Evolutionary conservation across 2,113 vertebrate species (phyloP), one percentile per base, ranked within the genome.

Genomic region (Nestor notabilis): DNA sequence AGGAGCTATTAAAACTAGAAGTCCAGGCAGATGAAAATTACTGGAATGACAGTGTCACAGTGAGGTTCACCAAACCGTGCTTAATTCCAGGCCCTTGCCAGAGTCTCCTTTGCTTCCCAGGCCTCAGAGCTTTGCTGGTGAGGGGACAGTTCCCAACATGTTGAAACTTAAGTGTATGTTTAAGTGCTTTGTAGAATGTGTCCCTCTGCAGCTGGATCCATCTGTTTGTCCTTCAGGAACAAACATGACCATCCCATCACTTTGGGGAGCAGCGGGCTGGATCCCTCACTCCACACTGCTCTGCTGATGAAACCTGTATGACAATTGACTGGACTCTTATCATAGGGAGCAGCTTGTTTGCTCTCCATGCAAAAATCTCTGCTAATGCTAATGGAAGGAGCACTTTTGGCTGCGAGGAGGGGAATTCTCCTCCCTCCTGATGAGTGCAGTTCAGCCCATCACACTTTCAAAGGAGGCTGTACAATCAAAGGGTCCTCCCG

Each of bases 261-360:
- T 0, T 3, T 52, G 18, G 37, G 41, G 39, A 17, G 39, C 24
- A 44, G 25, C 0, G 8, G 19, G 76, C 49, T 43, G 61, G 70
- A 18, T 0, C 31, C 28, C 56, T 83, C 13, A 0, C 15, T 29
- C 69, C 4, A 0, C 21, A 0, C 64, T 55, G 58, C 77, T 66
- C 33, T 61, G 55, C 72, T 82, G 47, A 3, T 12, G 5, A 17
- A 8, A 10, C 37, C 86, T 18, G 0, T 10, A 0, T 14, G 39
- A 3, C 65, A 7, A 3, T 2, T 43, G 60, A 24, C 52, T 29
- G 56, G 41, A 35, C 28, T 49, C 6, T 7, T n/a, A 2, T 24
- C 0, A 0, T 24, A 33, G 7, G 17, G 5, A 70, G 46, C 61
- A 43, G 35, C 25, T 75, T 6, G 5, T 56, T 72, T 66, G 47